Evolutionary conservation across 64 coral and sea anemone genomes (phyloP), one percentile per base, ranked within the genome.

Genomic region (Actinia equina): DNA sequence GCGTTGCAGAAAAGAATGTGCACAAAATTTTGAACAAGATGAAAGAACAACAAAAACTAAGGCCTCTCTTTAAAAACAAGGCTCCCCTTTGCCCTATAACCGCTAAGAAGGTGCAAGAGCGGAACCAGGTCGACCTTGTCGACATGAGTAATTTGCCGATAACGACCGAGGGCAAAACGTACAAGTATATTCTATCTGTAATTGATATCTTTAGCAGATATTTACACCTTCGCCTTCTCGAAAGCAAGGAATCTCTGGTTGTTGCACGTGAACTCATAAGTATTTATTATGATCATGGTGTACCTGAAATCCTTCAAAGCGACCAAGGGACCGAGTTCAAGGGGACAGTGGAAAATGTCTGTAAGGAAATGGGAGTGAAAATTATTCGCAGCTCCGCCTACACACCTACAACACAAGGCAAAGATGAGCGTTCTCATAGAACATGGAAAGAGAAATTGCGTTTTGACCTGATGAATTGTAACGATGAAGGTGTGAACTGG

Each of bases 161-260:
- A 19, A 64, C 55, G 1, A 19, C 2, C 8, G 53, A 62, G 63
- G 87, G 77, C 0, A 82, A 80, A 63, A 89, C 56, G 1, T 89
- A 89, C 46, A 89, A 82, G 45, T 89, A 89, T 26, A 89, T 89
- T 17, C 61, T 89, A 58, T 81, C 77, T 41, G 77, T 89, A 37
- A 80, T 81, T 3, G 87, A 82, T 27, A 64, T 89, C 19, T 89
- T 89, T 64, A 89, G 87, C 49, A 17, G 87, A 14, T 89, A 63
- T 89, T 17, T 89, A 1, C 82, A 61, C 14, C 17, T 82, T 2
- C 62, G 77, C 64, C 87, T 77, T 4, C 58, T 89, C 8, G n/a
- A 89, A 82, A 80, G 61, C 25, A 89, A 89, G 37, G 77, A 89
- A 44, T 81, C 77, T n/a, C 37, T 23, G 42, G 77, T 82, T 42